These are phyloP conservation scores for Xenops minutus DNA, from an alignment of 2,797 vertebrate genomes.

Conservation along the genomic window DNA sequence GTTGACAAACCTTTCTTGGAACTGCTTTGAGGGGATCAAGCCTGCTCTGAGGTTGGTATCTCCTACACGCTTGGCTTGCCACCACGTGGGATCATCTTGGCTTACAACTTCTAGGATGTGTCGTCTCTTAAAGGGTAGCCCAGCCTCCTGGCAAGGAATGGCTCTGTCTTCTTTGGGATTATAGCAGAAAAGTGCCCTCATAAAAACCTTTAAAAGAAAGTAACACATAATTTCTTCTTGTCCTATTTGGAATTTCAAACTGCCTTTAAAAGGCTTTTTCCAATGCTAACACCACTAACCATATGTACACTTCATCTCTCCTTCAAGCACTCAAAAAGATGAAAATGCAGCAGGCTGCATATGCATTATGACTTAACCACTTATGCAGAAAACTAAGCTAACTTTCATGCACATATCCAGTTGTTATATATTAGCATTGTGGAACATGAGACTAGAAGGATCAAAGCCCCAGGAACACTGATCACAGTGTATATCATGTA, in stretches of 20 bases:
- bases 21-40: conserved; percentile 80
- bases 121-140: conserved; percentile 74
- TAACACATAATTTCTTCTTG: not conserved
- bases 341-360: not conserved
- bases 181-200: conserved; percentile 80
- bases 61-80: conserved; percentile 80
- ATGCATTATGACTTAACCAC: not conserved
- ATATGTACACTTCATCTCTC: not conserved
- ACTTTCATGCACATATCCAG: not conserved
- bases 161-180: conserved; percentile 78
- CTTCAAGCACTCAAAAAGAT: not conserved
- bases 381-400: not conserved
- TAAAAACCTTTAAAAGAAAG: conserved; percentile 72
- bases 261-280: not conserved
- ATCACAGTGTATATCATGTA: not conserved
- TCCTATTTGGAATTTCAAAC: not conserved
- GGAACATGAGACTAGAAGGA: not conserved
- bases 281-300: not conserved
- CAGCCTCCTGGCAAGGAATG: conserved; percentile 81
- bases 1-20: conserved; percentile 79
- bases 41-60: conserved; percentile 79
- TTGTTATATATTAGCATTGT: not conserved
- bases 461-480: not conserved
- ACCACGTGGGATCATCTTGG: conserved; percentile 80
- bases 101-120: conserved; percentile 80